phyloP scores from a whole-genome alignment of 1,140 invertebrate genomes.

The Babylonia areolata region DNA sequence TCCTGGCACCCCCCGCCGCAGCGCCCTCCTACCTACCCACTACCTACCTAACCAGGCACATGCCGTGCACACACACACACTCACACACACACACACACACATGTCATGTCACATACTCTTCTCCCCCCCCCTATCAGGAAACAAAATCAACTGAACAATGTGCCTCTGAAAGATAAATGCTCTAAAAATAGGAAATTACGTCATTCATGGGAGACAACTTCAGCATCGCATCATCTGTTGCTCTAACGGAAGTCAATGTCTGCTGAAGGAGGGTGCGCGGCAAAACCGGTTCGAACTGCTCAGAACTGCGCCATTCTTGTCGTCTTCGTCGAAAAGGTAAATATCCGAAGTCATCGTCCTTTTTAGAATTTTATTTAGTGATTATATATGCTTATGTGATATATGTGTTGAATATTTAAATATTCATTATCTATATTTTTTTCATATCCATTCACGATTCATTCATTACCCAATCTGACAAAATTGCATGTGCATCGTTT shows the following conservation, averaged over 20 bases:
- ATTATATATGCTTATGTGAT: background rate
- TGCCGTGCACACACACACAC: background rate
- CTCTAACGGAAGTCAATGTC: constrained; percentile 32
- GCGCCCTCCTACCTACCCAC: too few relatives aligned
- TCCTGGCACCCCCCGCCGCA: too few relatives aligned
- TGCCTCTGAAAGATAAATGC: too few relatives aligned
- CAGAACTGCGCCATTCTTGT: constrained; percentile 18
- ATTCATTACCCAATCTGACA: too few relatives aligned
- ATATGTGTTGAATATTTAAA: background rate
- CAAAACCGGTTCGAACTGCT: constrained; percentile 49
- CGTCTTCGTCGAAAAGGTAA: constrained; percentile 8
- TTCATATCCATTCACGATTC: background rate
- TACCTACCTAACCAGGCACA: too few relatives aligned
- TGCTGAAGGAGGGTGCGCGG: constrained; percentile 20
- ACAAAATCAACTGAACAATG: too few relatives aligned
- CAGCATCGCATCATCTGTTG: too few relatives aligned
- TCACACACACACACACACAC: background rate
- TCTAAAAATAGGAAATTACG: too few relatives aligned
- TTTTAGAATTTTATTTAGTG: background rate
- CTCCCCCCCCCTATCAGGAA: too few relatives aligned
- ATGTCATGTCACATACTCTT: too few relatives aligned
- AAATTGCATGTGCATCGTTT: too few relatives aligned
- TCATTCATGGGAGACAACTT: constrained; percentile 19
- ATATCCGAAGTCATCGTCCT: constrained; percentile 6
- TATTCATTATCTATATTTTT: background rate